These are phyloP conservation scores for Dicerorhinus sumatrensis DNA, from an alignment of 2,113 vertebrate species.

Conservation along the genomic window DNA sequence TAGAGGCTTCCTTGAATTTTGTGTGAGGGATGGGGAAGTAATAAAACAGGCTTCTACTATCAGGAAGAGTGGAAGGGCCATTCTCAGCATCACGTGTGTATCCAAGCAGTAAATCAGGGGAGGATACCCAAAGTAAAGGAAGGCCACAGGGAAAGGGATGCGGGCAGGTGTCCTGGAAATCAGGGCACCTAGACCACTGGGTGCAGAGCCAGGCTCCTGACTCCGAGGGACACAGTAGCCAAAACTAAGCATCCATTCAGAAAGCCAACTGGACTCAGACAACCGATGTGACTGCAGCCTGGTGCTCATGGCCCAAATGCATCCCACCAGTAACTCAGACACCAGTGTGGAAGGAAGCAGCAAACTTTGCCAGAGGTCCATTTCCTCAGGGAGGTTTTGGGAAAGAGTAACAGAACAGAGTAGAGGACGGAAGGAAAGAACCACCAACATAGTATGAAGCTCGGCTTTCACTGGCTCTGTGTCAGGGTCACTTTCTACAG, in stretches of 20 bases:
- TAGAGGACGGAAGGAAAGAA: not conserved
- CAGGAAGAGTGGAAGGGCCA: too few species aligned
- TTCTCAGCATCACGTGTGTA: not conserved
- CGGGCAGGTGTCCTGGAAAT: not conserved
- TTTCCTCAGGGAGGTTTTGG: too few species aligned
- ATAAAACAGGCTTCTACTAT: not conserved
- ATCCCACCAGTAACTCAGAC: not conserved
- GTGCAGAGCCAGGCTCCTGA: not conserved
- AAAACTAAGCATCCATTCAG: not conserved
- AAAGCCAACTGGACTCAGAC: not conserved
- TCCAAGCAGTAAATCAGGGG: not conserved
- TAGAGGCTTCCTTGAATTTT: too few species aligned
- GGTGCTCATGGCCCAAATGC: not conserved
- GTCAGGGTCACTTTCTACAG: not conserved
- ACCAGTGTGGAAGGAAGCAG: not conserved
- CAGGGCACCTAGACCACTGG: not conserved
- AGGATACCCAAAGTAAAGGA: too few species aligned
- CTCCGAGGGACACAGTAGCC: not conserved
- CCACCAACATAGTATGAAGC: too few species aligned
- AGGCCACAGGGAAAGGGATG: fast-evolving
- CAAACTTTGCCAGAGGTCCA: not conserved
- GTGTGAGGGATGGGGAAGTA: not conserved
- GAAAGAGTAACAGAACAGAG: not conserved
- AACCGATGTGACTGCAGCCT: not conserved
- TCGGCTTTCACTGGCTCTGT: not conserved